These are phyloP conservation scores for Magallana ariakensis DNA, from an alignment of 1,140 invertebrate species.

Conservation along the genomic window DNA sequence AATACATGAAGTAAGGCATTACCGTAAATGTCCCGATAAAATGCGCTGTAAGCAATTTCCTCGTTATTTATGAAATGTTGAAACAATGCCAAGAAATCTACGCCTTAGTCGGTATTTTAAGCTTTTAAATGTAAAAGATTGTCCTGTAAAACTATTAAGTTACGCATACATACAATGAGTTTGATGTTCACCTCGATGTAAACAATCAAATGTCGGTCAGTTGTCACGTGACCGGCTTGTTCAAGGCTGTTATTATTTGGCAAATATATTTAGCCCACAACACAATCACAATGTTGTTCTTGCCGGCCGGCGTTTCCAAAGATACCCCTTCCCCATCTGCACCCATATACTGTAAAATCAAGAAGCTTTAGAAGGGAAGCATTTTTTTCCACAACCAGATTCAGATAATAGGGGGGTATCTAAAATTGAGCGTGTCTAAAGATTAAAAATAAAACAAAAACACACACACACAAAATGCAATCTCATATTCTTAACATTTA, in stretches of 20 bases:
- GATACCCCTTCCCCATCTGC: too few relatives aligned
- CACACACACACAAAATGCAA: too few relatives aligned
- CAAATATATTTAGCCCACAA: background rate
- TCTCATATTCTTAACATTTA: background rate
- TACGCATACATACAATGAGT: background rate
- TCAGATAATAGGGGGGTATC: too few relatives aligned
- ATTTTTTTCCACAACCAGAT: too few relatives aligned
- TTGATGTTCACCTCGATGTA: background rate
- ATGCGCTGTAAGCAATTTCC: background rate
- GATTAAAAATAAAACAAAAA: too few relatives aligned
- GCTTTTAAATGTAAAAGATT: too few relatives aligned
- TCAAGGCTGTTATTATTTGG: background rate
- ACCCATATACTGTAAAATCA: too few relatives aligned
- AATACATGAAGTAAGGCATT: background rate
- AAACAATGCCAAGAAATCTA: background rate
- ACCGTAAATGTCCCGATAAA: background rate
- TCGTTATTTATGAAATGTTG: background rate
- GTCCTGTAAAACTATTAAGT: too few relatives aligned
- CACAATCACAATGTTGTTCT: background rate
- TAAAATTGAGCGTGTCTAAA: too few relatives aligned
- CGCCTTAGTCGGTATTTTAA: too few relatives aligned
- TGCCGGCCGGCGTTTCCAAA: too few relatives aligned
- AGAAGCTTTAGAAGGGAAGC: too few relatives aligned
- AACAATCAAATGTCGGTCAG: conserved; percentile 20
- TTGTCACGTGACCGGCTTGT: conserved; percentile 13